These are phyloP conservation scores for Oceanites oceanicus DNA, from an alignment of 2,113 vertebrate genomes.

Conservation along the genomic window DNA sequence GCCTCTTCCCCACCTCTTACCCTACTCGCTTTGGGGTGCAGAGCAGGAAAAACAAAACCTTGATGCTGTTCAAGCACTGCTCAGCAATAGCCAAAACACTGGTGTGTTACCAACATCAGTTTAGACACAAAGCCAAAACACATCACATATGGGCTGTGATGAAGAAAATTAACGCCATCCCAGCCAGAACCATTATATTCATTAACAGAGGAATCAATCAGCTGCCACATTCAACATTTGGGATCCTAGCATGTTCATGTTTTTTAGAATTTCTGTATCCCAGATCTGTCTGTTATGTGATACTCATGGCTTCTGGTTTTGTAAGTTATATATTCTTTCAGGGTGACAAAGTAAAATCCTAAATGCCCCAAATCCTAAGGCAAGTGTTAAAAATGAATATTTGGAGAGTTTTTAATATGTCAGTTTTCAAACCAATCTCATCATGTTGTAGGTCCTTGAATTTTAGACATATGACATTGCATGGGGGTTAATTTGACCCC, in stretches of 20 bases:
- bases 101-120: background rate
- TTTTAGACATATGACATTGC: background rate
- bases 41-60: background rate
- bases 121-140: background rate
- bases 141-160: background rate
- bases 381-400: background rate
- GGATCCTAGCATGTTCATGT: background rate
- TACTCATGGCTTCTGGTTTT: background rate
- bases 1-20: background rate
- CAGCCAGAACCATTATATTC: background rate
- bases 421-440: background rate
- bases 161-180: background rate
- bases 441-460: background rate
- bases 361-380: background rate
- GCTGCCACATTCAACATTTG: background rate
- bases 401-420: background rate
- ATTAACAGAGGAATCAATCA: background rate
- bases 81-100: background rate
- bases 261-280: background rate
- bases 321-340: background rate
- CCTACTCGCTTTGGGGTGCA: background rate
- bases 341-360: background rate
- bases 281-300: background rate
- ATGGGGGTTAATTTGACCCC: rapidly evolving
- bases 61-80: background rate